phyloP scores from a whole-genome alignment of 2,113 vertebrate genomes.

The Erythrolamprus reginae region DNA sequence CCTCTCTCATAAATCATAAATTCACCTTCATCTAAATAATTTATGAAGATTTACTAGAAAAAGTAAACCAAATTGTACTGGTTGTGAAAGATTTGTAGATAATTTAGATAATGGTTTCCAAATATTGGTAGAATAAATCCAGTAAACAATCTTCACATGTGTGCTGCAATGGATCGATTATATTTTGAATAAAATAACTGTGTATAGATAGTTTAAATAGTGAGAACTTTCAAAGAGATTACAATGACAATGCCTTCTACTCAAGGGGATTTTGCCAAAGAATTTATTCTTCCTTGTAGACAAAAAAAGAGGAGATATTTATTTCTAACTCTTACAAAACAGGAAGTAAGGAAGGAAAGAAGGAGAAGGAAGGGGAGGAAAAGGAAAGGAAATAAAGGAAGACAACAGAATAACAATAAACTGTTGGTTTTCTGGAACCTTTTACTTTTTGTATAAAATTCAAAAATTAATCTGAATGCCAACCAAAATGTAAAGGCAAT shows the following conservation, averaged over 20 bases:
- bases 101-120: background rate
- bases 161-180: background rate
- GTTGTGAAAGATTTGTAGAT: background rate
- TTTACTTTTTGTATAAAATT: background rate
- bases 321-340: conserved; percentile 28
- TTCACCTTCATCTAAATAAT: too few species aligned
- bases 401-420: background rate
- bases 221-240: background rate
- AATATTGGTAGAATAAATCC: background rate
- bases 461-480: background rate
- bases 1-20: too few species aligned
- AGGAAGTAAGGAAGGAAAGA: background rate
- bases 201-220: background rate
- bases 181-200: background rate
- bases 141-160: background rate
- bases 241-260: background rate
- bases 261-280: conserved; percentile 23
- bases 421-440: background rate
- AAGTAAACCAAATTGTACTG: background rate
- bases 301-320: conserved; percentile 46
- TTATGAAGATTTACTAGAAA: background rate
- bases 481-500: background rate
- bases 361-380: too few species aligned
- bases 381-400: too few species aligned
- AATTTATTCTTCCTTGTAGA: conserved; percentile 31